phyloP scores from a whole-genome alignment of 2,888 invertebrate genomes.

The Caenorhabditis sinica region DNA sequence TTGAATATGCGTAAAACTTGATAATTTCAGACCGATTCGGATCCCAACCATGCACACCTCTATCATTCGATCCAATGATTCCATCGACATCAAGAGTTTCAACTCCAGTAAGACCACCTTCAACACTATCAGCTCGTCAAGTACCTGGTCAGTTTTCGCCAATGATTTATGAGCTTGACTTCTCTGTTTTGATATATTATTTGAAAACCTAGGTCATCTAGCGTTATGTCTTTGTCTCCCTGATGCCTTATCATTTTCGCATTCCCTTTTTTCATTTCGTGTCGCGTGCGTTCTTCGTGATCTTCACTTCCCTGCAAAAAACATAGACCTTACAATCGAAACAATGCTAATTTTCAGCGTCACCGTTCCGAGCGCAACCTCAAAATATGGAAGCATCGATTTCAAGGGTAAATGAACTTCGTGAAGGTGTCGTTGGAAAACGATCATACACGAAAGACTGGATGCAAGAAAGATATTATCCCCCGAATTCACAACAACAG shows the following conservation, averaged over 20 bases:
- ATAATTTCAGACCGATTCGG: not conserved
- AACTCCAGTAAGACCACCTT: slow-evolving; percentile 37
- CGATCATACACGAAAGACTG: slow-evolving; percentile 53
- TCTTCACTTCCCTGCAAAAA: not conserved
- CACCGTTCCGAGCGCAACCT: slow-evolving; percentile 43
- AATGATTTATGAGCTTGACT: not conserved
- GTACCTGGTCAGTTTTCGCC: slow-evolving; percentile 17
- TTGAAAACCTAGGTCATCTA: slow-evolving; percentile 7
- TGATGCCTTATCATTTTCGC: slow-evolving; percentile 23
- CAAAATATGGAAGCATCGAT: slow-evolving; percentile 58
- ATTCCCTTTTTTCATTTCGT: slow-evolving; percentile 23
- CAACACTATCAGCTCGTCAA: slow-evolving; percentile 36
- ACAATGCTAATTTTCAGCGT: slow-evolving; percentile 21
- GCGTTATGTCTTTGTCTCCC: not conserved
- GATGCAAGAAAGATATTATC: slow-evolving; percentile 45
- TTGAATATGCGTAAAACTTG: too few species aligned
- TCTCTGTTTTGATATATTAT: slow-evolving; percentile 4
- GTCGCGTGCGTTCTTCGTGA: slow-evolving; percentile 14
- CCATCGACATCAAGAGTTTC: slow-evolving; percentile 49
- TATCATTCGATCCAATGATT: slow-evolving; percentile 42
- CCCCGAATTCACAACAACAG: slow-evolving; percentile 37
- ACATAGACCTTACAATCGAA: not conserved
- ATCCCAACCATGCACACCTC: slow-evolving; percentile 43
- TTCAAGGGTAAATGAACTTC: slow-evolving; percentile 52
- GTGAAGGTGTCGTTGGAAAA: slow-evolving; percentile 47